Evolutionary conservation across 2,113 vertebrate species (phyloP).

Genomic region (Thalassarche chlororhynchos): DNA sequence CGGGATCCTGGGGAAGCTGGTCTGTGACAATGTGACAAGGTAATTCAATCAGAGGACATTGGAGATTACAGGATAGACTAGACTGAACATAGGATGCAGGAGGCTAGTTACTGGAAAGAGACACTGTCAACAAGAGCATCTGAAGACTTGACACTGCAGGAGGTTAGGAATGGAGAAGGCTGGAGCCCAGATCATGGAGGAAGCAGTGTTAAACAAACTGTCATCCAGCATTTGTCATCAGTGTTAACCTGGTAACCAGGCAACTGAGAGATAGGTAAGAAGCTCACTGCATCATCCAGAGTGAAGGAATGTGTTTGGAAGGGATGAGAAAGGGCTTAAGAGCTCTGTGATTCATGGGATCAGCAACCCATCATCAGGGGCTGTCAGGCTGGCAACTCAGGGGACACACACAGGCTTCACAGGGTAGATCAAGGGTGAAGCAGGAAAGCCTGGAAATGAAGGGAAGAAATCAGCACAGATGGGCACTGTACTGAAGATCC

Average conservation of each 20-base stretch:
- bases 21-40: not conserved
- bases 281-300: constrained; percentile 10
- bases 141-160: not conserved
- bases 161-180: not conserved
- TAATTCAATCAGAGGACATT: not conserved
- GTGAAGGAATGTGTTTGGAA: constrained; percentile 29
- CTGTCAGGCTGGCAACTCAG: not conserved
- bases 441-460: not conserved
- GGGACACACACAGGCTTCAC: not conserved
- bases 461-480: not conserved
- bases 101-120: not conserved
- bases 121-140: not conserved
- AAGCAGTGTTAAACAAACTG: constrained; percentile 18
- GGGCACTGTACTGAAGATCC: not conserved
- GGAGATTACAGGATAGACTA: not conserved
- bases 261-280: constrained; percentile 67
- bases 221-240: constrained; percentile 42
- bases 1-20: not conserved
- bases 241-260: constrained; percentile 69
- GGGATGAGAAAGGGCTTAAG: constrained; percentile 4
- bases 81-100: not conserved
- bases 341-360: constrained; percentile 22
- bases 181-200: not conserved
- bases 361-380: not conserved
- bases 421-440: not conserved